Conservation (phyloP, 2,113 vertebrate species). For the Cavia aperea region DNA sequence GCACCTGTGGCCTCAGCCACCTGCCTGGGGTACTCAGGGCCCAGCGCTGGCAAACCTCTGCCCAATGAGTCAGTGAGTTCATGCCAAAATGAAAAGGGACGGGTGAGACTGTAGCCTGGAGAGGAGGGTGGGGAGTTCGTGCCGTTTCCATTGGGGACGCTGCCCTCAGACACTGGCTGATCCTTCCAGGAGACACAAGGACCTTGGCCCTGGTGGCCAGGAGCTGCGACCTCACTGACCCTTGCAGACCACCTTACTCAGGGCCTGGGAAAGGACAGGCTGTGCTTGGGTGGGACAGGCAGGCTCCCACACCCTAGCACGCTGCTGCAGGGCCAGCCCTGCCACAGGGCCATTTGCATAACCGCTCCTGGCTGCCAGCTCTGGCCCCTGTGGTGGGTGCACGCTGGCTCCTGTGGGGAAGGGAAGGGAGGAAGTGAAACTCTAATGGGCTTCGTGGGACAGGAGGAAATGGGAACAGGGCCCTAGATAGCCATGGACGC, state of each 20-base stretch:
- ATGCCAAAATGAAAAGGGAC: neutral
- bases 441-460: neutral
- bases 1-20: neutral
- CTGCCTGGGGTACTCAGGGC: conserved; percentile 2
- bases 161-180: neutral
- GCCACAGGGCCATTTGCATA: conserved; percentile 28
- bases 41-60: neutral
- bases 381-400: neutral
- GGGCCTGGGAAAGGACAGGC: neutral
- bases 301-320: neutral
- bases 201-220: conserved; percentile 11
- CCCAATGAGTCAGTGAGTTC: neutral
- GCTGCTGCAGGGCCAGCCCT: rapidly evolving
- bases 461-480: conserved; percentile 79
- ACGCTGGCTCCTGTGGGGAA: neutral
- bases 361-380: neutral
- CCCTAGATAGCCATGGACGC: conserved; percentile 72
- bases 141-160: neutral
- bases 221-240: neutral
- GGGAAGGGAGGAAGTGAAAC: conserved; percentile 37
- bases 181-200: neutral
- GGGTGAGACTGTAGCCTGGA: neutral
- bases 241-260: neutral
- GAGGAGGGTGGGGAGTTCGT: neutral
- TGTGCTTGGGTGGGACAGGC: neutral